Evolutionary conservation across 2,888 invertebrate species (phyloP).

Genomic region (Seira sanloemensis): DNA sequence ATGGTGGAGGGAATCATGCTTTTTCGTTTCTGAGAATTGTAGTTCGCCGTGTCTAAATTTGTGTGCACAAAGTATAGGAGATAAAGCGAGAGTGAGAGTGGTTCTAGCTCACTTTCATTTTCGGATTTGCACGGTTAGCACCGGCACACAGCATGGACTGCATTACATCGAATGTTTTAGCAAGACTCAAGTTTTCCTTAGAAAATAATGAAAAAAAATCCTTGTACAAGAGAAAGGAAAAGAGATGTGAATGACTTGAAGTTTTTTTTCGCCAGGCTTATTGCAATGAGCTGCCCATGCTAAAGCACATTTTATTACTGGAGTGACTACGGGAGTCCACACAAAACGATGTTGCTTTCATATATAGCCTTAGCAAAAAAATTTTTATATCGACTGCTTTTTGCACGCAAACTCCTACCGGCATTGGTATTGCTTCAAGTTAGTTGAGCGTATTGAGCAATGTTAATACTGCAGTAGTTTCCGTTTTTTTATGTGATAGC

Average conservation of each 20-base stretch:
- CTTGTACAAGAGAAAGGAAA: background rate
- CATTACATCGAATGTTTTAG: background rate
- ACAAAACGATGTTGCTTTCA: background rate
- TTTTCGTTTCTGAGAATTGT: background rate
- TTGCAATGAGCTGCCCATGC: background rate
- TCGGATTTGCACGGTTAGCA: constrained; percentile 59
- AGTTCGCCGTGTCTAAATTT: background rate
- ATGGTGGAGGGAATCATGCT: background rate
- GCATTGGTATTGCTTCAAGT: constrained; percentile 21
- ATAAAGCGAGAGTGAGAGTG: background rate
- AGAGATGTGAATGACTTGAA: background rate
- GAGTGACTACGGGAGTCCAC: background rate
- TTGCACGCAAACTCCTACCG: constrained; percentile 70
- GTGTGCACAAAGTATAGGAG: background rate
- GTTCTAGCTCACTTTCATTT: constrained; percentile 23
- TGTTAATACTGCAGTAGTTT: constrained; percentile 14
- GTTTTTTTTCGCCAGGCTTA: background rate
- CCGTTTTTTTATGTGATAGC: background rate
- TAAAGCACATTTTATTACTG: background rate
- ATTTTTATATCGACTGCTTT: constrained; percentile 69
- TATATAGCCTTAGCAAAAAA: constrained; percentile 58
- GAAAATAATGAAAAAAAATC: constrained; percentile 20
- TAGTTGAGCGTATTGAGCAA: constrained; percentile 1
- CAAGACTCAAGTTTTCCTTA: too few species aligned
- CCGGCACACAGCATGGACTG: constrained; percentile 40